phyloP scores from a whole-genome alignment of 2,888 invertebrate genomes.

The Hirtodrosophila alboralis region DNA sequence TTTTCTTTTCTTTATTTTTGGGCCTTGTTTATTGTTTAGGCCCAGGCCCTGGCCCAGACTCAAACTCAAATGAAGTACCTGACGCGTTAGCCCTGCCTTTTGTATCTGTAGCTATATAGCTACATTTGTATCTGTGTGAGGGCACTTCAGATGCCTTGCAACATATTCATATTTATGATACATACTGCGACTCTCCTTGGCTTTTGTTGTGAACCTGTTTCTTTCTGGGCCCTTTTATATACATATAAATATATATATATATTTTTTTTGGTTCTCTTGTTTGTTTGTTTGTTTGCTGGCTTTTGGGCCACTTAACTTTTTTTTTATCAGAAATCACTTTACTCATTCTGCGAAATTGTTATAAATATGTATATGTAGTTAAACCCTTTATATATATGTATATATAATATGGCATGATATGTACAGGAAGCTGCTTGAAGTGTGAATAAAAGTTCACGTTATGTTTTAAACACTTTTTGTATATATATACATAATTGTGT shows the following conservation, averaged over 20 bases:
- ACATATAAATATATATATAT: too few species aligned
- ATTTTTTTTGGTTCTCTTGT: too few species aligned
- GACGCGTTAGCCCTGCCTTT: conserved; percentile 52
- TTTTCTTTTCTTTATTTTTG: too few species aligned
- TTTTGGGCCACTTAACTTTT: conserved; percentile 76
- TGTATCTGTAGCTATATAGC: conserved; percentile 15
- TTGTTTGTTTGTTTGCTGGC: conserved; percentile 47
- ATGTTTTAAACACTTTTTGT: conserved; percentile 1
- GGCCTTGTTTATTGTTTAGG: conserved; percentile 49
- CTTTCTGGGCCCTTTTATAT: conserved; percentile 42
- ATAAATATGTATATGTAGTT: conserved; percentile 41
- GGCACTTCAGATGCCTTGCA: conserved; percentile 31
- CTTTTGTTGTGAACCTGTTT: too few species aligned
- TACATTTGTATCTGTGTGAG: conserved; percentile 1
- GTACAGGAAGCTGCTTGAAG: conserved; percentile 26
- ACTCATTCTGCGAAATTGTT: conserved; percentile 67
- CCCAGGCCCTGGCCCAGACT: too few species aligned
- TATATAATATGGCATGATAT: too few species aligned
- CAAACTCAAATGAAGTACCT: conserved; percentile 51
- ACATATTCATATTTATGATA: conserved; percentile 73
- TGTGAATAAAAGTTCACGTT: conserved; percentile 26
- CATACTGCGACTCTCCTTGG: too few species aligned
- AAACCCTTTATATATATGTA: conserved; percentile 4
- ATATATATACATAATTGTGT: conserved; percentile 4
- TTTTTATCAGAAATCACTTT: conserved; percentile 77